phyloP scores from a whole-genome alignment of 2,797 vertebrate genomes.

The Cyprinodon diabolis region DNA sequence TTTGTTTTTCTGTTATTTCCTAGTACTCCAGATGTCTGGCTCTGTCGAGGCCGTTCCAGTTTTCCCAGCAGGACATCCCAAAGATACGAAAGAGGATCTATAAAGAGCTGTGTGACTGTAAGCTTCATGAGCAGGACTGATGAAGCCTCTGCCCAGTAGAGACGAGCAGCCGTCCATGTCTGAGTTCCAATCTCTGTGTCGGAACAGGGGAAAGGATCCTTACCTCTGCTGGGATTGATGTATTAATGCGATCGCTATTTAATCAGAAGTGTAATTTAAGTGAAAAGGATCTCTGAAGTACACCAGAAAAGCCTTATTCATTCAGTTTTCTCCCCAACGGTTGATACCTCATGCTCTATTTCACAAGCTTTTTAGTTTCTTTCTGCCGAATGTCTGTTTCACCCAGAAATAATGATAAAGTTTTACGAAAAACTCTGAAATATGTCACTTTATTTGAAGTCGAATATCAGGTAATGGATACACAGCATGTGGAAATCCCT shows the following conservation, averaged over 20 bases:
- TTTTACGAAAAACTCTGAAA: constrained; percentile 29
- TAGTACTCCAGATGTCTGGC: constrained; percentile 98
- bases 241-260: constrained; percentile 38
- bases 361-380: neutral
- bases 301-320: constrained; percentile 39
- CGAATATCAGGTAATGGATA: constrained; percentile 15
- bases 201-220: neutral
- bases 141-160: neutral
- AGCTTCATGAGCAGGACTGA: constrained; percentile 81
- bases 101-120: constrained; percentile 94
- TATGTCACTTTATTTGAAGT: constrained; percentile 26
- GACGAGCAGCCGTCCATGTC: neutral
- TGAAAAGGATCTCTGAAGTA: constrained; percentile 10
- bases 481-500: constrained; percentile 20
- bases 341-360: neutral
- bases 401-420: neutral
- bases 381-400: constrained; percentile 4
- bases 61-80: constrained; percentile 96
- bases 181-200: neutral
- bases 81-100: constrained; percentile 95
- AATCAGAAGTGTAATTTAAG: constrained; percentile 33
- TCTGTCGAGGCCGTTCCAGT: constrained; percentile 89
- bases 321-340: constrained; percentile 14
- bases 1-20: neutral
- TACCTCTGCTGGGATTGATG: neutral